Base-by-base conservation (phyloP, 2,888 invertebrate genomes). In the Drosophila bunnanda region DNA sequence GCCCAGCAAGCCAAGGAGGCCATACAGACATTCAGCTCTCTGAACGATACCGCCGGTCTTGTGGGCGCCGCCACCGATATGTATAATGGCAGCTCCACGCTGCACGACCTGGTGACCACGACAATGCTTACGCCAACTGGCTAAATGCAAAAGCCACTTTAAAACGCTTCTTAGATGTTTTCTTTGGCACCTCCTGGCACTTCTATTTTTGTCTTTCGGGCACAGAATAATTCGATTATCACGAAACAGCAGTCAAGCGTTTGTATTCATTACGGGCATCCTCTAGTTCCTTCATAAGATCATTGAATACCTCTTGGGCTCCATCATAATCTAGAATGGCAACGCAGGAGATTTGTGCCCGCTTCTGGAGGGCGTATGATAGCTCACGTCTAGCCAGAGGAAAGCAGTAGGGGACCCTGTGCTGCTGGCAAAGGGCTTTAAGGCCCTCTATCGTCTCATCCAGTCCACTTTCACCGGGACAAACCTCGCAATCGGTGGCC, bases 271-370 rank as follows among this genome's bases (percentile, higher is more conserved):
- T 13, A 4, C 83, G 78, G 17, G 91, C 88, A 9, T 67, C 52
- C 7, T 75, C 46, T 7, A 92, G 54, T 34, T 70, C 79, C 7
- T 73, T 64, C 0, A 92, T 28, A 4, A 92, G 46, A 39, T 89
- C 66, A 10, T 74, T 60, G 54, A 80, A 91, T 7, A 67, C 81
- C 8, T 89, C 94, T 90, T 95, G 94, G 25, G 93, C 93, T 6
- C 95, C 95, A 88, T 95, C 94, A 80, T 94, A 94, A 89, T 94
- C 94, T 73, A 95, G 91, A 50, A 95, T 91, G 13, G 94, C 95
- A 41, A 95, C 93, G 70, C 94, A 94, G 80, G 94, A 94, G 66
- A 95, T 93, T 6, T 94, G 94, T 8, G 94, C 93, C 59, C 94
- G 93, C 82, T 94, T 95, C 59, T 93, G 92, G 43, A 94, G 92